phyloP scores from a whole-genome alignment of 2,888 invertebrate genomes.

The Parnassius glacialis region DNA sequence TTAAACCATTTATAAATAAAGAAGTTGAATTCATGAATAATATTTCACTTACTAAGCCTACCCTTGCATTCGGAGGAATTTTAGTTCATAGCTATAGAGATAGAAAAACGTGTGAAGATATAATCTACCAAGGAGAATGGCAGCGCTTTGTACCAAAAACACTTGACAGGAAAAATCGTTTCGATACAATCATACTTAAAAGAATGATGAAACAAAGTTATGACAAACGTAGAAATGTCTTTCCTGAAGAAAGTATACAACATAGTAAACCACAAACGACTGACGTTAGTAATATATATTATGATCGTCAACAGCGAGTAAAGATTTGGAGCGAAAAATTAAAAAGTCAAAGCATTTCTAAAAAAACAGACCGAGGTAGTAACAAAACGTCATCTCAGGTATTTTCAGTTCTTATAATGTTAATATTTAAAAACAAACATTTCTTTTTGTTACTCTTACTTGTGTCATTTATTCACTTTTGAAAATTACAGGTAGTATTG shows the following conservation, averaged over 20 bases:
- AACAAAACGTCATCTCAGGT: no score
- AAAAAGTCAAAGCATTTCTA: neutral
- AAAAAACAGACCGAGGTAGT: neutral
- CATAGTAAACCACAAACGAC: neutral
- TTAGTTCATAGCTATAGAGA: slow-evolving; percentile 67
- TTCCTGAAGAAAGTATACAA: slow-evolving; percentile 5
- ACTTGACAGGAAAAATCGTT: slow-evolving; percentile 37
- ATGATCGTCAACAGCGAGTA: neutral
- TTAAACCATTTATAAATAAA: slow-evolving; percentile 33
- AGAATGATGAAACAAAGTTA: slow-evolving; percentile 27
- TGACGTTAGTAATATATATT: neutral
- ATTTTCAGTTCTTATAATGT: no score
- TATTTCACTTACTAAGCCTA: slow-evolving; percentile 37
- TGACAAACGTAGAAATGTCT: slow-evolving; percentile 1
- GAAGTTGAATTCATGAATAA: slow-evolving; percentile 28
- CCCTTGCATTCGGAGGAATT: slow-evolving; percentile 57
- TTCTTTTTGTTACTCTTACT: neutral
- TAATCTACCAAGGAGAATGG: slow-evolving; percentile 71
- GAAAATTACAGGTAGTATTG: slow-evolving; percentile 48
- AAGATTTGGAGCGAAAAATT: neutral
- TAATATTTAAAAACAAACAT: no score
- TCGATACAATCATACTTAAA: slow-evolving; percentile 21
- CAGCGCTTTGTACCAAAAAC: slow-evolving; percentile 45
- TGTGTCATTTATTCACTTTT: neutral
- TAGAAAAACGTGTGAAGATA: slow-evolving; percentile 56